Base-by-base conservation (phyloP, 2,888 invertebrate genomes). In the Pseudococcus viburni region DNA sequence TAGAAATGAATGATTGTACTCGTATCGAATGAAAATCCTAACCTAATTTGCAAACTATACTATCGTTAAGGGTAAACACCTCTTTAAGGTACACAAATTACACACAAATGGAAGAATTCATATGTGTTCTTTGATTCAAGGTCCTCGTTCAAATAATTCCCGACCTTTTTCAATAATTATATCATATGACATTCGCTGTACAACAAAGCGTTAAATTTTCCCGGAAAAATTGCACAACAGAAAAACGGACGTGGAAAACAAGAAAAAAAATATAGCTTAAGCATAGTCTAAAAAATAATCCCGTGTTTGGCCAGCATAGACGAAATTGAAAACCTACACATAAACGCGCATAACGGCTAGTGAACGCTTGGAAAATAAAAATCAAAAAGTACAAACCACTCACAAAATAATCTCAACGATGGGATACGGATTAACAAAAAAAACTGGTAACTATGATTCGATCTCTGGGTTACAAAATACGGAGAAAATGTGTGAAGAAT, bases 381-480 rank as follows among this genome's bases (percentile, higher is more conserved):
- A 42, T 80, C n/a, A 80, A n/a, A 39, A 46, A 59, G 33, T 73
- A 80, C 80, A 80, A n/a, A 46, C 42, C 80, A 80, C 42, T 80
- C 80, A 80, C 80, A 80, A 80, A 73, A 73, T 39, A 33, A 80
- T 42, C 73, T 26, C 73, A 73, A 39, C 80, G 39, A 42, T 42
- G 42, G 33, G 22, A 33, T 19, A 73, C 68, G 33, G 33, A 26
- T 22, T 11, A 73, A 73, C n/a, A 80, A 42, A 2, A 80, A 19
- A 80, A 80, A 80, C 80, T 80, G 80, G 80, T 80, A 80, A 80
- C 80, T 80, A 80, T 80, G 80, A 42, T 11, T 80, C 68, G 68
- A 73, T 33, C 68, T 73, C 68, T 73, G 68, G 68, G 26, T 73
- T 73, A 59, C 59, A 33, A 33, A 3, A 19, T 4, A 22, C 19